Evolutionary conservation across 2,888 invertebrate species (phyloP), one percentile per base, ranked within the genome.

Genomic region (Anthophora plumipes): DNA sequence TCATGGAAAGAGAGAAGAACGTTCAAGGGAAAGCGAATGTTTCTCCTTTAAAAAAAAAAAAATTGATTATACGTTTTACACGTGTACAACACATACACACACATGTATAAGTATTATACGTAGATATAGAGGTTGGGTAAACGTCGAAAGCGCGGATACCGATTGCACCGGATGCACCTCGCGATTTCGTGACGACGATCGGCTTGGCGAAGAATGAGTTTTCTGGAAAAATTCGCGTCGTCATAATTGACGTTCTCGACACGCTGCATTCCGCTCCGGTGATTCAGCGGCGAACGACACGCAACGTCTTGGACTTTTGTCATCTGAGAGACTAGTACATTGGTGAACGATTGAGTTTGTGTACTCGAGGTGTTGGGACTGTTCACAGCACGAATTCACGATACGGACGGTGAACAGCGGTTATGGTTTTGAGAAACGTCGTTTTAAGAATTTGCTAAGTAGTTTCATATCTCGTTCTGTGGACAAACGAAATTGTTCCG

Each of bases 21-120:
- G 9, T 17, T 5, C 69, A 22, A 68, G 57, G 48, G 71, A 60
- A 43, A 74, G 48, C 52, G 11, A 57, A 17, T n/a, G 39, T 31
- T n/a, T n/a, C 22, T 50, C 43, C 55, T 12, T 37, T 37, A 57
- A 74, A 66, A 59, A 73, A 70, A 37, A 57, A 74, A 66, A 59
- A 73, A 70, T 70, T 77, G 77, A 80, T 80, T 77, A 79, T 39
- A 79, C 64, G 43, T 22, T 22, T 20, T n/a, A 37, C 12, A 31
- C 31, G 31, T 31, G 55, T 43, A 60, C 43, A 39, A 41, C 17
- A 31, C 31, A 31, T 4, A 31, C 31, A 31, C 31, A 31, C 31
- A 31, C 31, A 31, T 4, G 31, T n/a, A n/a, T n/a, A n/a, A n/a
- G n/a, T n/a, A n/a, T n/a, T n/a, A n/a, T n/a, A n/a, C n/a, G n/a